These are phyloP conservation scores for Brachyptera risi DNA, from an alignment of 2,888 invertebrate species.

Conservation along the genomic window DNA sequence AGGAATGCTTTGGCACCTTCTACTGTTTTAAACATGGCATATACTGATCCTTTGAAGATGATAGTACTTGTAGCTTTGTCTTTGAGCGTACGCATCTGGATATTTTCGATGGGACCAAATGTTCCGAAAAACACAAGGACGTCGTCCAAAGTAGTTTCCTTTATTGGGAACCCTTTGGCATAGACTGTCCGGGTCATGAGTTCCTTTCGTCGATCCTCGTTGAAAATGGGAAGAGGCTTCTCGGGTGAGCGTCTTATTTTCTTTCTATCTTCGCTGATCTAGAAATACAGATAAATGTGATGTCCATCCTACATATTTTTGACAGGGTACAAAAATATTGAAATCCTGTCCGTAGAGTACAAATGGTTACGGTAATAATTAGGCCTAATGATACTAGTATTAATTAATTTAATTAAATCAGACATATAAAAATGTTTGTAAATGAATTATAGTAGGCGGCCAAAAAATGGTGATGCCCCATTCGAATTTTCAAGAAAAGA, in stretches of 20 bases:
- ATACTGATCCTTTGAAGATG: conserved; percentile 88
- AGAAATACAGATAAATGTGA: conserved; percentile 36
- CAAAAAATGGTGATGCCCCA: too few species aligned
- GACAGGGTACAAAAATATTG: too few species aligned
- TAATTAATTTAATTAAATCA: too few species aligned
- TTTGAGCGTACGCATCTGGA: conserved; percentile 55
- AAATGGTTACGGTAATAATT: too few species aligned
- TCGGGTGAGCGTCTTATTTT: conserved; percentile 72
- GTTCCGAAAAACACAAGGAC: conserved; percentile 68
- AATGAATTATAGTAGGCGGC: too few species aligned
- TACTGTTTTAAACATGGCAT: conserved; percentile 75
- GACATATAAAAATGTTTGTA: too few species aligned
- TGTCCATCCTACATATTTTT: too few species aligned
- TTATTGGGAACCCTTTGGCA: conserved; percentile 79
- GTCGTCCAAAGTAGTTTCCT: conserved; percentile 60
- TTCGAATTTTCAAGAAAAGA: too few species aligned
- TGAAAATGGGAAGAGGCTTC: conserved; percentile 75
- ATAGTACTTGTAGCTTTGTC: conserved; percentile 62
- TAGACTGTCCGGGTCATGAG: conserved; percentile 75
- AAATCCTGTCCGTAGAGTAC: too few species aligned
- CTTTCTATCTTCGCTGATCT: conserved; percentile 62
- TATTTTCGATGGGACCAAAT: conserved; percentile 64
- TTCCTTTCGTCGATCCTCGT: conserved; percentile 77
- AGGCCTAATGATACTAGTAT: too few species aligned
- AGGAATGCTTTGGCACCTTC: conserved; percentile 80